These are phyloP conservation scores for Cerceris rybyensis DNA, from an alignment of 2,888 invertebrate genomes.

Conservation along the genomic window DNA sequence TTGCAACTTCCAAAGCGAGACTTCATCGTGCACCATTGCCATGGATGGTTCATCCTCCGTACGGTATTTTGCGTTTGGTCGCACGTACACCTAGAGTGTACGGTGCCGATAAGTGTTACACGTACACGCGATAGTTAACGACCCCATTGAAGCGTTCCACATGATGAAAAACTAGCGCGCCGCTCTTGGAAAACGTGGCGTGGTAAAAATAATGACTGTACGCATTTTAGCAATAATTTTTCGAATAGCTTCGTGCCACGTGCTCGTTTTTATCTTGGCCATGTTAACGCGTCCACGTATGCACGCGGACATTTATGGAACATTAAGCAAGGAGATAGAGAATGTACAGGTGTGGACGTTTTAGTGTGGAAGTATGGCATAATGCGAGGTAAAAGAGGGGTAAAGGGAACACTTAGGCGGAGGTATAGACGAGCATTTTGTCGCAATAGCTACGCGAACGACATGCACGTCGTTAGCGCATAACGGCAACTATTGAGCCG, in stretches of 20 bases:
- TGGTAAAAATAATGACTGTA: constrained; percentile 1
- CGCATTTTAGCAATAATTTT: constrained; percentile 7
- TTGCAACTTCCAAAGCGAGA: constrained; percentile 28
- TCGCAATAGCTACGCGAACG: not conserved
- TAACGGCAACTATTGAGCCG: constrained; percentile 1
- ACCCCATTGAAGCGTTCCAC: constrained; percentile 6
- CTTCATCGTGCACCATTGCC: not conserved
- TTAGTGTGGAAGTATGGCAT: too few species aligned
- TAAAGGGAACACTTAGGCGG: too few species aligned
- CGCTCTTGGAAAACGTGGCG: constrained; percentile 8
- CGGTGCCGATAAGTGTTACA: constrained; percentile 3
- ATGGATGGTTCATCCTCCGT: not conserved
- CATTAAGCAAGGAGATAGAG: not conserved
- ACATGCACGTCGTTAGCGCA: not conserved
- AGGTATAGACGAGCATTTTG: not conserved
- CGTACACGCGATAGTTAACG: constrained; percentile 23
- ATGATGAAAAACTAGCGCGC: constrained; percentile 1
- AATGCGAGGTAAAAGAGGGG: too few species aligned
- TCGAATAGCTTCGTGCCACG: constrained; percentile 3
- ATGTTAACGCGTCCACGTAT: not conserved
- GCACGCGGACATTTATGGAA: not conserved
- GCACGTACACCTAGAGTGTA: not conserved
- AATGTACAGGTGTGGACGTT: not conserved
- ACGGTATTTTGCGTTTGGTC: not conserved
- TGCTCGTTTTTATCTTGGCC: constrained; percentile 1